phyloP scores from a whole-genome alignment of 2,113 vertebrate genomes.

The Melanerpes aurifrons region DNA sequence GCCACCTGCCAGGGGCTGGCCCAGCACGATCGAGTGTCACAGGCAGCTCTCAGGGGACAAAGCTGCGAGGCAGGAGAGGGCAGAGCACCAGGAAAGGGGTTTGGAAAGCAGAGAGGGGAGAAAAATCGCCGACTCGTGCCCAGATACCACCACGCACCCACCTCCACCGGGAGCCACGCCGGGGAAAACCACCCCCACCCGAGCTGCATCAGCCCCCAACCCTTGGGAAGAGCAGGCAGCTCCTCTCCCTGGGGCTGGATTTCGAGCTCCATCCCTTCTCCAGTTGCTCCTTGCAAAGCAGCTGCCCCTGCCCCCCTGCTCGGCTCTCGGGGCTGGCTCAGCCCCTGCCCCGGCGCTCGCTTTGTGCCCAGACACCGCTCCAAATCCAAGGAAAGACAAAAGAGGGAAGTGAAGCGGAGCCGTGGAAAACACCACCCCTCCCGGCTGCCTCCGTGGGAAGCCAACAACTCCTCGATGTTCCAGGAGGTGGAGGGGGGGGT shows the following conservation, averaged over 20 bases:
- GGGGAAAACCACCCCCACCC: fast-evolving
- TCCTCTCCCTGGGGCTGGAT: background rate
- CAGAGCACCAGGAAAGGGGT: background rate
- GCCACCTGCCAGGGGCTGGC: slow-evolving; percentile 35
- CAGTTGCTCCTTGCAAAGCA: background rate
- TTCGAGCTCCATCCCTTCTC: background rate
- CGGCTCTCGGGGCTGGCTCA: fast-evolving
- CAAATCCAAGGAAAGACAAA: slow-evolving; percentile 9
- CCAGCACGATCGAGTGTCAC: slow-evolving; percentile 24
- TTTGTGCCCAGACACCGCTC: background rate
- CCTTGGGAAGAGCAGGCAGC: fast-evolving
- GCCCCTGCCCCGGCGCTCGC: background rate
- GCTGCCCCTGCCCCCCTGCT: background rate
- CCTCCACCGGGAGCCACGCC: fast-evolving
- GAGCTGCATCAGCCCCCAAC: fast-evolving
- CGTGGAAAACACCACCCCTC: background rate
- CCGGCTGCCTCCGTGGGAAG: background rate
- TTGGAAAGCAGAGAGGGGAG: fast-evolving
- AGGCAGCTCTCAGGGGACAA: background rate
- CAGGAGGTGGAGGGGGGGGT: background rate
- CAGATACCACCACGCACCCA: fast-evolving
- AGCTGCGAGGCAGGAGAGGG: background rate
- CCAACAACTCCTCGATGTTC: background rate
- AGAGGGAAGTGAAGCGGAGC: slow-evolving; percentile 28
- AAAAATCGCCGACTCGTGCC: background rate